Percentiles rank a stretch among this genome's conserved stretches.
phyloP scores from a whole-genome alignment of 1,140 invertebrate genomes.

The Acyrthosiphon pisum region DNA sequence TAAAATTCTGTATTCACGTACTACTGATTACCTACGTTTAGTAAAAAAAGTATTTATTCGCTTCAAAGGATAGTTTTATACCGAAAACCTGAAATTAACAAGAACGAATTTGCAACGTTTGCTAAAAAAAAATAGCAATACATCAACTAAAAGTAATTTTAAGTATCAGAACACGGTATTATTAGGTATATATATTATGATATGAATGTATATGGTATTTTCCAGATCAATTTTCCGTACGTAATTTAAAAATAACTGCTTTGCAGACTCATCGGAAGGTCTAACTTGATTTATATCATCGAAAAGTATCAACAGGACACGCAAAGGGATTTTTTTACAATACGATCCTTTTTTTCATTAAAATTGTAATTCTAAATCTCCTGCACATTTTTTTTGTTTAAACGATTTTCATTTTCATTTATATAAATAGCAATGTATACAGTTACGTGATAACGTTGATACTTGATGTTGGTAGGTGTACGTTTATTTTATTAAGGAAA shows the following conservation, averaged over 20 bases:
- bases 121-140: background rate
- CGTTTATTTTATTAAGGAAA: background rate
- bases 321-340: background rate
- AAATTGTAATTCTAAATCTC: background rate
- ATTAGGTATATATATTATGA: background rate
- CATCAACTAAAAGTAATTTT: background rate
- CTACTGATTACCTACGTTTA: background rate
- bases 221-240: background rate
- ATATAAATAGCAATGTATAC: background rate
- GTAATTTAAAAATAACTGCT: conserved; percentile 43
- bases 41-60: background rate
- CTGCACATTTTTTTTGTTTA: background rate
- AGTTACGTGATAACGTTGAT: background rate
- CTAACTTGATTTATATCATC: conserved; percentile 17
- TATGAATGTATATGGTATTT: background rate
- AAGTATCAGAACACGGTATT: background rate
- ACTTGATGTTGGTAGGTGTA: background rate
- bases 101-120: background rate
- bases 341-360: background rate
- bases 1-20: background rate
- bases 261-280: background rate
- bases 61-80: background rate
- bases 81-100: background rate
- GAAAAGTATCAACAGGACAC: conserved; percentile 5
- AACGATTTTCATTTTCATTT: background rate